These are phyloP conservation scores for Cynopterus sphinx DNA, from an alignment of 2,797 vertebrate genomes.

Conservation along the genomic window DNA sequence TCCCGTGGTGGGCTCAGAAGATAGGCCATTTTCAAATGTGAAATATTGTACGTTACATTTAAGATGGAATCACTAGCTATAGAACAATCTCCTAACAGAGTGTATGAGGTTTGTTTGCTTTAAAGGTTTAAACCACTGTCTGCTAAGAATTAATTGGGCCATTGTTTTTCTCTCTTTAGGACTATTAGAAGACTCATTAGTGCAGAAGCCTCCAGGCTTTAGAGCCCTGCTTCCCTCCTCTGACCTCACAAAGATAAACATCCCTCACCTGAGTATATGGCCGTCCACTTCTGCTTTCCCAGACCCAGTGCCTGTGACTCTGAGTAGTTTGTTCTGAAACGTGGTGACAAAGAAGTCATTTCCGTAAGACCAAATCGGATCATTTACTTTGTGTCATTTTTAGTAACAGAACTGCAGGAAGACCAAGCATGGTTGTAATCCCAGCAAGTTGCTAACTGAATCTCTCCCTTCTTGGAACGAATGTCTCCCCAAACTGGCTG, in stretches of 20 bases:
- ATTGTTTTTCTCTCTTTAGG: constrained; percentile 79
- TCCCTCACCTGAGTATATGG: constrained; percentile 62
- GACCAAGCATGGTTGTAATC: constrained; percentile 44
- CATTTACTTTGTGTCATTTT: constrained; percentile 71
- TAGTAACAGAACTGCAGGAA: constrained; percentile 73
- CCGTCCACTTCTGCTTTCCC: constrained; percentile 74
- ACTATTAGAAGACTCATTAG: constrained; percentile 85
- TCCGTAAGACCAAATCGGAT: constrained; percentile 63
- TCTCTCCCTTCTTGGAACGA: constrained; percentile 71
- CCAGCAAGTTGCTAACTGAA: constrained; percentile 66
- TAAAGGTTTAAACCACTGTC: not conserved
- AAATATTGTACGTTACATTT: not conserved
- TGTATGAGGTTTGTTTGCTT: not conserved
- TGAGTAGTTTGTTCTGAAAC: constrained; percentile 69
- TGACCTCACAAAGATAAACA: constrained; percentile 75
- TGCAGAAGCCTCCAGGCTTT: constrained; percentile 78
- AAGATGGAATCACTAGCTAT: not conserved
- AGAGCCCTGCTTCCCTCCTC: constrained; percentile 71
- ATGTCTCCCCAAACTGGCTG: constrained; percentile 27
- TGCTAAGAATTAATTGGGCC: constrained; percentile 35
- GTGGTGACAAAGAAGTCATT: constrained; percentile 68
- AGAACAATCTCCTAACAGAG: not conserved
- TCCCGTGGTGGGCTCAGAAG: not conserved
- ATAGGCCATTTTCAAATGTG: not conserved
- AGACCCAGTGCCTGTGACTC: constrained; percentile 75